Evolutionary conservation across 2,113 vertebrate genomes (phyloP).

Genomic region (Cavia porcellus): DNA sequence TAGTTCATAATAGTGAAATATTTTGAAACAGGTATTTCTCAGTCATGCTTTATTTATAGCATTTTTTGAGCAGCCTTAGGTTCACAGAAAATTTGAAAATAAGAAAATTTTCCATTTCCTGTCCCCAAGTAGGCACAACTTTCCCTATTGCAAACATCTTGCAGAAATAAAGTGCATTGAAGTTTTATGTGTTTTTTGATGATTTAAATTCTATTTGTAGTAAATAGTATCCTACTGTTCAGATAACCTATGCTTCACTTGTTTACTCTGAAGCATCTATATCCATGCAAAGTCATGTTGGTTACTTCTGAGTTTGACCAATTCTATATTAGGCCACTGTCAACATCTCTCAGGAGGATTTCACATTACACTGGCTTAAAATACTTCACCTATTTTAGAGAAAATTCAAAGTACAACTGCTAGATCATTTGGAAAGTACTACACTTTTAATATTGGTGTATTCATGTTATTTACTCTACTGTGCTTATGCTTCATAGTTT

Average conservation of each 20-base stretch:
- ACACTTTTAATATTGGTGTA: neutral
- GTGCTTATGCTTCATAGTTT: neutral
- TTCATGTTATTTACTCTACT: neutral
- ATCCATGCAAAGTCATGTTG: neutral
- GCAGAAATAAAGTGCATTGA: neutral
- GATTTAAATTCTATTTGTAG: neutral
- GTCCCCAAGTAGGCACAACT: neutral
- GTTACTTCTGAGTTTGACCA: neutral
- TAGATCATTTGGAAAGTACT: neutral
- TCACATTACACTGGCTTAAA: neutral
- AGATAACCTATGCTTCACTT: neutral
- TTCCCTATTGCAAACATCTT: neutral
- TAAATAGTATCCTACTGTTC: neutral
- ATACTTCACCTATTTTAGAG: neutral
- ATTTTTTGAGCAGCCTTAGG: neutral
- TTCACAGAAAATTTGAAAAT: neutral
- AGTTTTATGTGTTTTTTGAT: neutral
- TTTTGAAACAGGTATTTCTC: neutral
- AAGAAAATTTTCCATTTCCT: neutral
- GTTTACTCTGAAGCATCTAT: neutral
- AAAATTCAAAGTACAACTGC: neutral
- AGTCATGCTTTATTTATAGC: neutral
- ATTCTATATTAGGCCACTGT: neutral
- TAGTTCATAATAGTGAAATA: neutral
- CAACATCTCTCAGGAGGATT: neutral